Conservation (phyloP, 2,113 vertebrate species). For the Hipposideros armiger region DNA sequence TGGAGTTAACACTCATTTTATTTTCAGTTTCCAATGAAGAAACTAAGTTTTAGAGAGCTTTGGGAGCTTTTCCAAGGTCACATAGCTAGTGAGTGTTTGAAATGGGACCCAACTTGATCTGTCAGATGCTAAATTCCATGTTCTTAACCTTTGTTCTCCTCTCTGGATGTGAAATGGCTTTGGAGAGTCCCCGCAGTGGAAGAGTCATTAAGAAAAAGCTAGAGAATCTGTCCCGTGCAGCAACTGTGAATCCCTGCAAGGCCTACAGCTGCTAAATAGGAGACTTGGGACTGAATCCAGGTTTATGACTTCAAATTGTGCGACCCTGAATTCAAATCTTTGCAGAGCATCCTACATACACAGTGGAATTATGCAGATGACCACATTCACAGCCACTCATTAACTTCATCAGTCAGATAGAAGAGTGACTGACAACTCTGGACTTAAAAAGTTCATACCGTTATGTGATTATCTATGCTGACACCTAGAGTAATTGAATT, state of each 20-base stretch:
- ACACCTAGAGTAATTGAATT: constrained; percentile 28
- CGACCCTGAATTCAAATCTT: background rate
- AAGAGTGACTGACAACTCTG: background rate
- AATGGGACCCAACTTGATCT: background rate
- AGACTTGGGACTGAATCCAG: background rate
- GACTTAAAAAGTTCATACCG: background rate
- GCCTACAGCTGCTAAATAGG: background rate
- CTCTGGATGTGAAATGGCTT: background rate
- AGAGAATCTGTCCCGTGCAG: background rate
- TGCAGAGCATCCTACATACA: background rate
- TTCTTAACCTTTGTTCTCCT: background rate
- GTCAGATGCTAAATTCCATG: background rate
- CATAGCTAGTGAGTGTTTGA: background rate
- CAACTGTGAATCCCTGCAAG: background rate
- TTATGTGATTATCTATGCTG: background rate
- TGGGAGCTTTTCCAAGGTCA: background rate
- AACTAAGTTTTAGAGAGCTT: background rate
- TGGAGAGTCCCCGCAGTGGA: background rate
- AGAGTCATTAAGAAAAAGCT: background rate
- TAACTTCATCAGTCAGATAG: background rate
- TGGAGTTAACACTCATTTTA: background rate
- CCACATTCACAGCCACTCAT: background rate
- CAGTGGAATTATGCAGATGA: background rate
- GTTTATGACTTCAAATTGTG: background rate
- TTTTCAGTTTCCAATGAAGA: constrained; percentile 37